Percentiles rank a stretch among this genome's conserved stretches.
phyloP scores from a whole-genome alignment of 1,140 invertebrate genomes.

The Lysiphlebus fabarum region DNA sequence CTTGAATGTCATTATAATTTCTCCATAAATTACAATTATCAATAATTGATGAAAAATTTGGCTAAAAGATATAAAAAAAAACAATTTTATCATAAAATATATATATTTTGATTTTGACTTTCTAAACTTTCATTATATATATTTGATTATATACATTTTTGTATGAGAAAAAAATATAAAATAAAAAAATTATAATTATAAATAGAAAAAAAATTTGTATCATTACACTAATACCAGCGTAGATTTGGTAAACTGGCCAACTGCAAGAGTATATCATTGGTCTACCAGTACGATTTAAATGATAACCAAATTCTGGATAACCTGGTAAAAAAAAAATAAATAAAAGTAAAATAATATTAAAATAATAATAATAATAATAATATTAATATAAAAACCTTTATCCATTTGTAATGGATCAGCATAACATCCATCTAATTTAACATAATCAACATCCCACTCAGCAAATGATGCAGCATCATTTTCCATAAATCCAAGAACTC shows the following conservation, averaged over 20 bases:
- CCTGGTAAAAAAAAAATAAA: slow-evolving; percentile 51
- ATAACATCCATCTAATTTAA: slow-evolving; percentile 95
- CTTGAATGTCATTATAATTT: slow-evolving; percentile 94
- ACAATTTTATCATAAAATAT: no score
- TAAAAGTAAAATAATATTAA: neutral
- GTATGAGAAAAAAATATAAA: neutral
- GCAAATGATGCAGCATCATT: slow-evolving; percentile 88
- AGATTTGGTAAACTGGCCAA: slow-evolving; percentile 95
- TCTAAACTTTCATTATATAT: slow-evolving; percentile 6
- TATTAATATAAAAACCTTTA: slow-evolving; percentile 59
- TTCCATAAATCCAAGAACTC: slow-evolving; percentile 81
- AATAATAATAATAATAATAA: neutral
- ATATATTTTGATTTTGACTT: neutral
- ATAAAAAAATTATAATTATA: neutral
- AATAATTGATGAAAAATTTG: slow-evolving; percentile 84
- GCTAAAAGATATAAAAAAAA: slow-evolving; percentile 62
- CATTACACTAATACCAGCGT: slow-evolving; percentile 72
- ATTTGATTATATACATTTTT: neutral
- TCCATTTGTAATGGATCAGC: slow-evolving; percentile 81
- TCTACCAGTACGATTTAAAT: slow-evolving; percentile 82
- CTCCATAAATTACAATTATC: slow-evolving; percentile 93
- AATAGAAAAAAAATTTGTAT: no score
- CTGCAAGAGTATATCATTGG: slow-evolving; percentile 96
- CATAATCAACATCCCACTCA: slow-evolving; percentile 95
- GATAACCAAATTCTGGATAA: slow-evolving; percentile 86